Evolutionary conservation across 2,888 invertebrate genomes (phyloP), one percentile per base, ranked within the genome.

Genomic region (Drosophila conformis): DNA sequence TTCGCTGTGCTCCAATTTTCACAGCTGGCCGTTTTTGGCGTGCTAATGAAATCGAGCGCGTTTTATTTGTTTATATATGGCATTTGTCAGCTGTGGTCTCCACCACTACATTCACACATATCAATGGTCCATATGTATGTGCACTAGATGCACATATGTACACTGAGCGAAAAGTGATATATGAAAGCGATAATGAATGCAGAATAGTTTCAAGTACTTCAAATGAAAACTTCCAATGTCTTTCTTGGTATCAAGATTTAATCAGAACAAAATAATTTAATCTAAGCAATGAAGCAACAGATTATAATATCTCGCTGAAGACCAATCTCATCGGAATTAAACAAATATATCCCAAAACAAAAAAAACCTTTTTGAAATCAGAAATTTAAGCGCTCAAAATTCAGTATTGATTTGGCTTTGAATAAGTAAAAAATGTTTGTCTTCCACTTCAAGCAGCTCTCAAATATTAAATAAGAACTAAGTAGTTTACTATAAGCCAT

Each of bases 1-100:
- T 68, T 61, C 57, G 66, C 51, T 73, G 61, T 74, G 87, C 82
- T 87, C 89, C 87, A 73, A 87, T 85, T 89, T 89, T 76, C 77
- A 77, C 79, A 79, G 79, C 75, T 73, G 79, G 59, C 60, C 69
- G 58, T 59, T 40, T 70, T 74, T 73, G 79, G 77, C 73, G 87
- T 82, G 84, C 85, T 89, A 85, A 85, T 85, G 85, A 85, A 85
- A 85, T 89, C 89, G 85, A 85, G 85, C 84, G 77, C 82, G 59
- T 76, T 89, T 83, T 83, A 84, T 85, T 85, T 86, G 87, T 88
- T 84, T 84, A 83, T 83, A 70, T 79, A 64, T 79, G 87, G 83
- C 83, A 83, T 78, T 84, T 88, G 89, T 78, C 78, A 78, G 78
- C 78, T 76, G 66, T 60, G 75, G 67, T 35, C 58, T 13, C 27